phyloP scores from a whole-genome alignment of 1,140 invertebrate species.

The Apis cerana region DNA sequence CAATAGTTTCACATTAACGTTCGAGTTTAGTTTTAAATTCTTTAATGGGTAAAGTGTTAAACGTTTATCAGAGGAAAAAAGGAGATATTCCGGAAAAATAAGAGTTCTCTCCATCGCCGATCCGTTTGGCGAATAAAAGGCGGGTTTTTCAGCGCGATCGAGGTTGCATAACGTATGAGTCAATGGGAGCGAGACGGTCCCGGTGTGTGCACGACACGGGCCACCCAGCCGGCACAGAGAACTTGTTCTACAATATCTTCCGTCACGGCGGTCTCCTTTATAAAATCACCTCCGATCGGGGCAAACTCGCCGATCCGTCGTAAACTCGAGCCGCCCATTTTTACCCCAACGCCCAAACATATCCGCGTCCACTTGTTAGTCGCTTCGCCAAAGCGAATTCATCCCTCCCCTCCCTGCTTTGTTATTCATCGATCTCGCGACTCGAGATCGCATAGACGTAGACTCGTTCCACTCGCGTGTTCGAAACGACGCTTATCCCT shows the following conservation, averaged over 20 bases:
- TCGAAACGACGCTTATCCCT: too few species aligned
- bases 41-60: too few species aligned
- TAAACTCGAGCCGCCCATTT: conserved; percentile 60
- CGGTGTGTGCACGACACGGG: conserved; percentile 52
- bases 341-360: neutral
- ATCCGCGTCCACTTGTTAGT: conserved; percentile 35
- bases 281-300: conserved; percentile 75
- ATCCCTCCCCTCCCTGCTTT: neutral
- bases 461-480: neutral
- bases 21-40: too few species aligned
- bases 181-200: conserved; percentile 36
- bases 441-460: neutral
- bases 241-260: conserved; percentile 80
- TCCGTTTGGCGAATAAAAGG: conserved; percentile 11
- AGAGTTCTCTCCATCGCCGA: neutral
- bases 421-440: conserved; percentile 40
- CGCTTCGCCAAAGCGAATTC: conserved; percentile 29
- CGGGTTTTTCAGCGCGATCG: conserved; percentile 27
- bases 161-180: conserved; percentile 43
- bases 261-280: conserved; percentile 79
- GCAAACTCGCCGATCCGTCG: conserved; percentile 70
- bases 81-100: too few species aligned
- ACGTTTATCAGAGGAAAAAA: too few species aligned
- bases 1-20: too few species aligned
- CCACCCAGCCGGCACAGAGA: conserved; percentile 75